Evolutionary conservation across 2,797 vertebrate genomes (phyloP), one percentile per base, ranked within the genome.

Genomic region (Notamacropus eugenii): DNA sequence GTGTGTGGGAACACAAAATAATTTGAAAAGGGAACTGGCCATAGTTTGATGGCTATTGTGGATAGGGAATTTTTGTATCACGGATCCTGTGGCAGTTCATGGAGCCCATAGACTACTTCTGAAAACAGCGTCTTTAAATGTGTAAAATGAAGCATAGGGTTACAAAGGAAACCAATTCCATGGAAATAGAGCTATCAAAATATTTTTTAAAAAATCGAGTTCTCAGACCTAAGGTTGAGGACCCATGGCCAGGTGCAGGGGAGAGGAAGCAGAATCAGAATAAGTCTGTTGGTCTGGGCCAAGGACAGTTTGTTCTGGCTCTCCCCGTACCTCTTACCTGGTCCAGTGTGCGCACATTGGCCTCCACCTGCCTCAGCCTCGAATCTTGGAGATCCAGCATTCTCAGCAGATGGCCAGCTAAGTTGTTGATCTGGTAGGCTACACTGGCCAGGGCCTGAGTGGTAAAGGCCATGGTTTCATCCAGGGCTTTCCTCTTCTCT

Each of bases 371-470:
- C 52, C 96, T 97, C 93, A 99, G 96, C 97, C 99, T 98, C 0
- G 97, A 95, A 4, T 98, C 98, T 98, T 99, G 99, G 0, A 99
- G 97, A 91, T 99, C 99, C 98, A 99, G 98, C 97, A 99, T 98
- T 54, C 98, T 98, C 58, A 99, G 97, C 67, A 99, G 90, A 27
- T 98, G 96, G 0, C 74, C 98, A 22, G 99, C 99, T 98, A 99
- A 95, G 62, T 98, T 99, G 99, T 99, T 99, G 98, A 99, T 99
- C 98, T 99, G 99, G 97, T 99, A 99, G 1, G 99, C 98, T 54
- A 99, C 99, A 0, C 99, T 99, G 98, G 99, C 99, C 98, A 99
- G 98, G 2, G 99, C 99, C 98, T 99, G 99, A 0, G 98, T 98
- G 34, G 99, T 98, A 97, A 99, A 98, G 1, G 99, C 98, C 98